phyloP scores from a whole-genome alignment of 1,140 invertebrate genomes.

The Onthophagus taurus region DNA sequence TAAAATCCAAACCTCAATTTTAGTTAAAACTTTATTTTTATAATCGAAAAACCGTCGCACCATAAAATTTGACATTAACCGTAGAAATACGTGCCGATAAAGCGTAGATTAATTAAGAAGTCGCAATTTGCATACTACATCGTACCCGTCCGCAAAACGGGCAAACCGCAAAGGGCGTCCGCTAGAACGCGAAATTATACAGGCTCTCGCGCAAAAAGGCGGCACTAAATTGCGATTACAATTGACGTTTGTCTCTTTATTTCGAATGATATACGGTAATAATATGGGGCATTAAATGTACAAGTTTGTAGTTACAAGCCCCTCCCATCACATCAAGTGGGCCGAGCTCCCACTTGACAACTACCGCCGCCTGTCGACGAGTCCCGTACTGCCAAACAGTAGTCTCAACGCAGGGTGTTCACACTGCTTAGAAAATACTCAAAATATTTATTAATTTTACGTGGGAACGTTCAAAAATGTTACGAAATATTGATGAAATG shows the following conservation, averaged over 20 bases:
- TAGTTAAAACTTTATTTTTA: too few relatives aligned
- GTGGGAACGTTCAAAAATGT: neutral
- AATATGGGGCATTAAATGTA: conserved; percentile 29
- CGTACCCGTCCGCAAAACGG: too few relatives aligned
- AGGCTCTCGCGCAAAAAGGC: too few relatives aligned
- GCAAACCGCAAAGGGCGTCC: too few relatives aligned
- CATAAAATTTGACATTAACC: too few relatives aligned
- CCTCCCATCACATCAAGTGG: conserved; percentile 26
- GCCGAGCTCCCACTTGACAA: conserved; percentile 23
- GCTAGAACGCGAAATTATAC: too few relatives aligned
- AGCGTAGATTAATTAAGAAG: too few relatives aligned
- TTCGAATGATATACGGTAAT: conserved; percentile 24
- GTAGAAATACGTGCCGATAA: too few relatives aligned
- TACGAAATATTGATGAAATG: neutral
- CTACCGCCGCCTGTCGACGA: conserved; percentile 23
- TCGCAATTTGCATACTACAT: too few relatives aligned
- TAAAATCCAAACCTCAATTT: too few relatives aligned
- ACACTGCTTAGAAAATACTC: conserved; percentile 1
- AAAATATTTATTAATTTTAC: conserved; percentile 9
- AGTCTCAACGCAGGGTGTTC: conserved; percentile 6
- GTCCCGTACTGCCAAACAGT: conserved; percentile 8
- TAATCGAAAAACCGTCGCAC: too few relatives aligned
- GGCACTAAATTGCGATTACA: conserved; percentile 18
- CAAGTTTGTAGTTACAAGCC: conserved; percentile 20
- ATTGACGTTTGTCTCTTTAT: conserved; percentile 22